Conservation (phyloP, 2,888 invertebrate species). For the Harmothoe impar region DNA sequence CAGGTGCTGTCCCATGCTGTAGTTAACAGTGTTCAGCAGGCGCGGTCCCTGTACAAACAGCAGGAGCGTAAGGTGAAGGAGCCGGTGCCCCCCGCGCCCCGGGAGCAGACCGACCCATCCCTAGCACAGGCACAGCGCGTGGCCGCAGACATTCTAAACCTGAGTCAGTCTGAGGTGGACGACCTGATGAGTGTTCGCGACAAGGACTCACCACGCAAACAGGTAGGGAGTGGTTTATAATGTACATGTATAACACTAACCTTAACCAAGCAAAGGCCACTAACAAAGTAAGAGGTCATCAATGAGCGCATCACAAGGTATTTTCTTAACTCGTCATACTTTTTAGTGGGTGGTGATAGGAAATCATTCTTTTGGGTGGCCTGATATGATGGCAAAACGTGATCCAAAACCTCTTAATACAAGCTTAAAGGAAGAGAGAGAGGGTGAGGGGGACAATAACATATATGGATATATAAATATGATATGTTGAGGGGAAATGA, state of each 20-base stretch:
- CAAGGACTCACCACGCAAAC: not conserved
- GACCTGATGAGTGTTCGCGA: constrained; percentile 76
- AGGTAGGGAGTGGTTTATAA: constrained; percentile 13
- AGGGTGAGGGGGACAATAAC: too few species aligned
- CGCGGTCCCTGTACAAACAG: constrained; percentile 72
- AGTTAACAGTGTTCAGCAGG: constrained; percentile 74
- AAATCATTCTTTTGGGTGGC: too few species aligned
- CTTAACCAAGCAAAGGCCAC: not conserved
- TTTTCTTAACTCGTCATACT: too few species aligned
- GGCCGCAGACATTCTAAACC: constrained; percentile 81
- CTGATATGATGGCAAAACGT: too few species aligned
- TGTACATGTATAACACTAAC: not conserved
- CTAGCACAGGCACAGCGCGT: constrained; percentile 78
- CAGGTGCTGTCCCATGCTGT: constrained; percentile 78
- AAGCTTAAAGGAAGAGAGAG: too few species aligned
- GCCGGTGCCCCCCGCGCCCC: not conserved
- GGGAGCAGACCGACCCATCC: constrained; percentile 68
- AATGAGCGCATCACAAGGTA: too few species aligned
- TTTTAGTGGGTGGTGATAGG: too few species aligned
- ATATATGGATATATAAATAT: too few species aligned
- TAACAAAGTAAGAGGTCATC: not conserved
- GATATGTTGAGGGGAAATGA: too few species aligned
- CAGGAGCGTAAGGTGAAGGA: constrained; percentile 67
- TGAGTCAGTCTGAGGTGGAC: constrained; percentile 81
- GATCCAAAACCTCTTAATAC: too few species aligned